phyloP scores from a whole-genome alignment of 23 tunicate genomes.

The Ascidia mentula region DNA sequence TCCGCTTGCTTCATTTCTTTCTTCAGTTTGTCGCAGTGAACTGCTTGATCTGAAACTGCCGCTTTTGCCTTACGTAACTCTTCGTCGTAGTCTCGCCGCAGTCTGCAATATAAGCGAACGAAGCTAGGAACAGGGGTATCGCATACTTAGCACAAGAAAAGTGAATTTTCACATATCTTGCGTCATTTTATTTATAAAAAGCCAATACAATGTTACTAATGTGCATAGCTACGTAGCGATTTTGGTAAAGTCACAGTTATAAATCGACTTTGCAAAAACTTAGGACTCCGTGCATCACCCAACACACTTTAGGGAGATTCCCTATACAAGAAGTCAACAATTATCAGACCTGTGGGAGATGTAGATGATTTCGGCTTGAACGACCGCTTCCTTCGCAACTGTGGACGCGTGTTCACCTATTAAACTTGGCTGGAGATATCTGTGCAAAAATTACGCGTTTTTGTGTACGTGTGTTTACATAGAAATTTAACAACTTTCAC shows the following conservation, averaged over 20 bases:
- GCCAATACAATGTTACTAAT: no score
- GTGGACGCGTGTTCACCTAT: constrained; percentile 83
- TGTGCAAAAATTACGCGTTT: constrained; percentile 1
- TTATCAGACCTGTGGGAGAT: constrained; percentile 77
- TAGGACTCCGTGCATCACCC: no score
- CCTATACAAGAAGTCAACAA: no score
- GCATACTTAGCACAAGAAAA: no score
- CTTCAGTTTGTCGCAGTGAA: constrained; percentile 41
- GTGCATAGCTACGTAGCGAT: no score
- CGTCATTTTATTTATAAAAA: no score
- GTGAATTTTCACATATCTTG: no score
- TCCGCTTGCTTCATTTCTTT: constrained; percentile 33
- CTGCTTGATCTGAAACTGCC: constrained; percentile 56
- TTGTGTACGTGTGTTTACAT: no score
- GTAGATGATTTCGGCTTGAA: constrained; percentile 80
- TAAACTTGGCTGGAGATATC: constrained; percentile 67
- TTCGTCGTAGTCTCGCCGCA: constrained; percentile 89
- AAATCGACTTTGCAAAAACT: no score
- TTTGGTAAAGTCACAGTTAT: no score
- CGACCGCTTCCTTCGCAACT: constrained; percentile 82
- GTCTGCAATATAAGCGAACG: constrained; percentile 16
- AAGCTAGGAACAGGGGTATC: not conserved
- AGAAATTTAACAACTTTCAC: no score
- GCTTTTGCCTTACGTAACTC: constrained; percentile 67
- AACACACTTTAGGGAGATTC: no score